Evolutionary conservation across 2,113 vertebrate genomes (phyloP).

Genomic region (Ceyx cyanopectus): DNA sequence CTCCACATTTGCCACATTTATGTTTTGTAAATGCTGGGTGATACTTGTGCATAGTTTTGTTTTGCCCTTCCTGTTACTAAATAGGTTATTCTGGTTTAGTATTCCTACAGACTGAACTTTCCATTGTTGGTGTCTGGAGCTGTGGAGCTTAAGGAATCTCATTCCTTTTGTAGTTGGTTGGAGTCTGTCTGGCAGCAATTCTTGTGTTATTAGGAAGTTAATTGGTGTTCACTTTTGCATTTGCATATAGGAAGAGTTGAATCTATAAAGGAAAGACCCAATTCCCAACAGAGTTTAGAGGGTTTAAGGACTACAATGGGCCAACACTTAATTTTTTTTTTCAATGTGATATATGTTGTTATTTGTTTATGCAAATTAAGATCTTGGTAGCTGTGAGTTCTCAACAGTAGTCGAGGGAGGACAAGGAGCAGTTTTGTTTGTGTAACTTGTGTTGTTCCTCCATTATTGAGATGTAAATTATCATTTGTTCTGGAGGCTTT

Average conservation of each 20-base stretch:
- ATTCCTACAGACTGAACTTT: background rate
- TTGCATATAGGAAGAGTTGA: background rate
- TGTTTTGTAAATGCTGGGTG: background rate
- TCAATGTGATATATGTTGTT: background rate
- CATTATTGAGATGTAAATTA: background rate
- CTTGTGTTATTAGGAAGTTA: background rate
- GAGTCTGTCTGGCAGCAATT: background rate
- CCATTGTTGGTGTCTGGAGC: background rate
- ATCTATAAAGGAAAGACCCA: background rate
- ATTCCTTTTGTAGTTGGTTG: background rate
- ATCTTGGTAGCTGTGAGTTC: background rate
- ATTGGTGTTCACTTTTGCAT: background rate
- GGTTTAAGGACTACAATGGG: background rate
- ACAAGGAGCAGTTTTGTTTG: background rate
- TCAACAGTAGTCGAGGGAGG: background rate
- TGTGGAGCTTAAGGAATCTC: background rate
- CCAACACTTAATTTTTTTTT: background rate
- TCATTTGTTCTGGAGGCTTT: background rate
- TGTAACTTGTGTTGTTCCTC: background rate
- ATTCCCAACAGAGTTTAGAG: background rate
- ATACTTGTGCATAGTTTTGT: background rate
- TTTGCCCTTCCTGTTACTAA: background rate
- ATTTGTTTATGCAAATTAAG: background rate
- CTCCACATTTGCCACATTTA: background rate
- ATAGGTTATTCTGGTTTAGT: background rate